phyloP scores from a whole-genome alignment of 23 tunicate species.

The Styela clava region DNA sequence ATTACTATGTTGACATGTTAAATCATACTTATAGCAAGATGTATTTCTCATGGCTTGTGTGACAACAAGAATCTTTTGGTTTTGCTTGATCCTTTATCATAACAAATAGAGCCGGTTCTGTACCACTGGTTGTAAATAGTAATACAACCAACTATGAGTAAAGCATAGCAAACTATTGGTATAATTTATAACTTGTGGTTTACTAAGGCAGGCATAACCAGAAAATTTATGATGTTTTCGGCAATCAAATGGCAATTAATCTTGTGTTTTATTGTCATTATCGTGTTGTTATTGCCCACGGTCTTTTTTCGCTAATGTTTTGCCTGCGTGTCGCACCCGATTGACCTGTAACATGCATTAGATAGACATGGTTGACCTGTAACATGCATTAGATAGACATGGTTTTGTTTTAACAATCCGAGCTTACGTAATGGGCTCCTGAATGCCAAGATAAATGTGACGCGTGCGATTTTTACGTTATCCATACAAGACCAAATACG shows the following conservation, averaged over 20 bases:
- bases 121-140: too few species aligned
- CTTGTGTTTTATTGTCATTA: background rate
- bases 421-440: background rate
- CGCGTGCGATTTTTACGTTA: background rate
- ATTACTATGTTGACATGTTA: background rate
- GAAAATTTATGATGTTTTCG: too few species aligned
- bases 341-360: too few species aligned
- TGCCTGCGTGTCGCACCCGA: background rate
- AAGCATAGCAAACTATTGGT: too few species aligned
- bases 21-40: background rate
- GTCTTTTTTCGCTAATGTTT: background rate
- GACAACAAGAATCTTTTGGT: background rate
- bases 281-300: background rate
- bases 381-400: too few species aligned
- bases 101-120: too few species aligned
- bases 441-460: background rate
- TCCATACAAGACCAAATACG: background rate
- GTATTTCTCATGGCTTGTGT: background rate
- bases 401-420: too few species aligned
- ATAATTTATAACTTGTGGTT: too few species aligned
- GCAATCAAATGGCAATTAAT: background rate
- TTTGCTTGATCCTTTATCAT: too few species aligned
- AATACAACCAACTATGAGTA: too few species aligned
- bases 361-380: too few species aligned
- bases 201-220: too few species aligned